phyloP scores from a whole-genome alignment of 2,888 invertebrate species.

The Girardia tigrina region DNA sequence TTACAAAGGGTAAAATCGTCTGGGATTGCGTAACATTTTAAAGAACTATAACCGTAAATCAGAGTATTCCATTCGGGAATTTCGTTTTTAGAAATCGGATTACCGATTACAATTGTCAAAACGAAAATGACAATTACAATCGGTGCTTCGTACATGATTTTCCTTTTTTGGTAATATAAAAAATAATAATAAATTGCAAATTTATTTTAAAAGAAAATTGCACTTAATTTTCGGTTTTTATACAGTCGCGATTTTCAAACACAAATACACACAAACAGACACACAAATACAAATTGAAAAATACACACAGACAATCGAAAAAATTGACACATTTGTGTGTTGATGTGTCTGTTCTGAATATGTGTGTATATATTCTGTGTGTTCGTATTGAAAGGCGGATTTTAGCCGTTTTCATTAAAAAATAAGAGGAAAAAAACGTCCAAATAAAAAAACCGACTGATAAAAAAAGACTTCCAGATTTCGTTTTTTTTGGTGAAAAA shows the following conservation, averaged over 20 bases:
- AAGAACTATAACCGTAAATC: background rate
- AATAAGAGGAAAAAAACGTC: too few relatives aligned
- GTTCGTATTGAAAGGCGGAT: too few relatives aligned
- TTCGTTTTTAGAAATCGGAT: background rate
- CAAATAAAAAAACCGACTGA: background rate
- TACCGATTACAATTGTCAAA: background rate
- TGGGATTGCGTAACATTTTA: conserved; percentile 30
- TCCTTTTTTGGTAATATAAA: background rate
- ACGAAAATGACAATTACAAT: background rate
- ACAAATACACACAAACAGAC: background rate
- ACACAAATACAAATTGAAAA: too few relatives aligned
- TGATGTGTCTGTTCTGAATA: background rate
- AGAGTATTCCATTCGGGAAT: background rate
- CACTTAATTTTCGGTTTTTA: background rate
- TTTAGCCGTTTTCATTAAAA: too few relatives aligned
- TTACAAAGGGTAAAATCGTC: conserved; percentile 34
- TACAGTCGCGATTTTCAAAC: background rate
- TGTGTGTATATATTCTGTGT: too few relatives aligned
- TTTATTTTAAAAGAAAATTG: background rate
- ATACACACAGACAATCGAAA: background rate
- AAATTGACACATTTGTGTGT: background rate
- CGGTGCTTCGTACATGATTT: background rate
- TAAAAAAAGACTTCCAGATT: background rate
- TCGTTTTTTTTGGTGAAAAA: background rate
- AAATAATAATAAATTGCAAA: background rate